phyloP scores from a whole-genome alignment of 2,888 invertebrate species.

The Heteropelma amictum region DNA sequence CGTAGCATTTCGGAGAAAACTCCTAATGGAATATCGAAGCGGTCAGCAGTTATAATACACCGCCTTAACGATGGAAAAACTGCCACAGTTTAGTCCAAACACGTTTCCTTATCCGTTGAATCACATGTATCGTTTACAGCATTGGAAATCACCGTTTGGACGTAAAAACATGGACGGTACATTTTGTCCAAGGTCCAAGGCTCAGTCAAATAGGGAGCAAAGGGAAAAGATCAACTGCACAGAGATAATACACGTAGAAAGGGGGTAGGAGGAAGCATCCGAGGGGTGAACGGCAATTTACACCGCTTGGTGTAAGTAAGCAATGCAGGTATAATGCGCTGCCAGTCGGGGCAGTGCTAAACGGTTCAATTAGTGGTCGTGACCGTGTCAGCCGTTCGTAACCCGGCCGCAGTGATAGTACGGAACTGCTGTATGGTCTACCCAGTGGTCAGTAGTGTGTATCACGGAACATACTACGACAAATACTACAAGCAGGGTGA shows the following conservation, averaged over 20 bases:
- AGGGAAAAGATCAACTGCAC: neutral
- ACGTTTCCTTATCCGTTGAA: too few relatives aligned
- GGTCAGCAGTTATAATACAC: too few relatives aligned
- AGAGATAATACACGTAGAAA: neutral
- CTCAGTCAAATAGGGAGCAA: neutral
- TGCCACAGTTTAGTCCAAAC: too few relatives aligned
- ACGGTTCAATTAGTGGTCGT: slow-evolving; percentile 65
- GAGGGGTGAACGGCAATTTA: slow-evolving; percentile 30
- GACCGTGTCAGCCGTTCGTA: slow-evolving; percentile 64
- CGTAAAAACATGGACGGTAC: neutral
- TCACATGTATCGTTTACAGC: too few relatives aligned
- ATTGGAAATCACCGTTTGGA: neutral
- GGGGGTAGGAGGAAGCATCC: slow-evolving; percentile 2
- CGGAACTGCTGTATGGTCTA: slow-evolving; percentile 17
- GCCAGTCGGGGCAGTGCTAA: slow-evolving; percentile 58
- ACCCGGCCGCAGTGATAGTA: slow-evolving; percentile 42
- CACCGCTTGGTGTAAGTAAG: slow-evolving; percentile 53
- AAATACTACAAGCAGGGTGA: slow-evolving; percentile 17
- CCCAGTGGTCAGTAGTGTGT: slow-evolving; percentile 31
- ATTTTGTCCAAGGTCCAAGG: neutral
- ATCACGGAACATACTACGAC: slow-evolving; percentile 32
- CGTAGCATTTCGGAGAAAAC: too few relatives aligned
- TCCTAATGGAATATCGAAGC: too few relatives aligned
- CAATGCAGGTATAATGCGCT: slow-evolving; percentile 54
- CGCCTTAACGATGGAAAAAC: too few relatives aligned